Percentiles rank a stretch among this genome's conserved stretches.
These are phyloP conservation scores for Papilio demoleus DNA, from an alignment of 2,888 invertebrate genomes.

Conservation along the genomic window DNA sequence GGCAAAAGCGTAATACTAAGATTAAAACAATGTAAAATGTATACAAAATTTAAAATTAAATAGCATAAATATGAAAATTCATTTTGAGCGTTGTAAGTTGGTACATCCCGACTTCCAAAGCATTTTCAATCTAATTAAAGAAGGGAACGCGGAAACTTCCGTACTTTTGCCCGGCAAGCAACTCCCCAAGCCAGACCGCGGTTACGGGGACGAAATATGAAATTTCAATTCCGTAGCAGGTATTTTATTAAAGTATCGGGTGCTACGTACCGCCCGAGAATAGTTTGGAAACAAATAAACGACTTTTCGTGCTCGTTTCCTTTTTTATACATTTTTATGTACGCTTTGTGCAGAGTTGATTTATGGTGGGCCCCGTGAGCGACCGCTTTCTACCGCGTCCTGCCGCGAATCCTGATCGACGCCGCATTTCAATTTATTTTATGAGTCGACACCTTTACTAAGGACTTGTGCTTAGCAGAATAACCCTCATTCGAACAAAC, in stretches of 20 bases:
- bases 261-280: conserved; percentile 67
- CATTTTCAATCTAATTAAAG: conserved; percentile 61
- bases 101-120: conserved; percentile 25
- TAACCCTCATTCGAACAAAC: conserved; percentile 35
- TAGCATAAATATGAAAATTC: conserved; percentile 14
- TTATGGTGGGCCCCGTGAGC: conserved; percentile 69
- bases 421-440: conserved; percentile 80
- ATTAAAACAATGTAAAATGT: too few relatives aligned
- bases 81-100: conserved; percentile 28
- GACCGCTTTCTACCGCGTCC: conserved; percentile 59
- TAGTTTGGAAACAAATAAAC: conserved; percentile 82
- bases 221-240: conserved; percentile 72
- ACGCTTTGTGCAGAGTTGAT: conserved; percentile 79
- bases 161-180: conserved; percentile 52
- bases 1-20: too few relatives aligned
- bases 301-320: conserved; percentile 68
- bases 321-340: conserved; percentile 74
- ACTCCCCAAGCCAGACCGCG: conserved; percentile 47
- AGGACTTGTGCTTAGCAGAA: conserved; percentile 57
- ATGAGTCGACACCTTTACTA: conserved; percentile 73
- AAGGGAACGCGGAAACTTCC: conserved; percentile 52
- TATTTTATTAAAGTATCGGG: conserved; percentile 71
- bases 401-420: conserved; percentile 76
- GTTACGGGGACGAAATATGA: conserved; percentile 65
- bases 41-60: not conserved